These are phyloP conservation scores for Thereva nobilitata DNA, from an alignment of 2,888 invertebrate genomes.

Conservation along the genomic window DNA sequence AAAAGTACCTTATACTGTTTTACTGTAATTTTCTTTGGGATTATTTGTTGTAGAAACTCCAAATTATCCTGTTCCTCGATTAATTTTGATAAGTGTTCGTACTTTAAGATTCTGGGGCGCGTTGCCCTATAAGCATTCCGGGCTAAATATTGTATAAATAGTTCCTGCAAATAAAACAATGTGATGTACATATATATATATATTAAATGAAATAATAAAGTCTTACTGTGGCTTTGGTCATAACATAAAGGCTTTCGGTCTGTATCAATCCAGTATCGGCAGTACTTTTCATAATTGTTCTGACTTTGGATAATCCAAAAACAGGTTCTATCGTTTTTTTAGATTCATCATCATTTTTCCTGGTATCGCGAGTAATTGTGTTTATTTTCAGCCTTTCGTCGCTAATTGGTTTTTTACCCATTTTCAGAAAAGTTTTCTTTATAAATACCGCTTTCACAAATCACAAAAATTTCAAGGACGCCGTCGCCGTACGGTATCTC, in stretches of 20 bases:
- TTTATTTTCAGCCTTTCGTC: too few relatives aligned
- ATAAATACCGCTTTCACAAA: too few relatives aligned
- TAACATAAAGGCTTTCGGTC: conserved; percentile 50
- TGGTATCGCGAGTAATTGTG: too few relatives aligned
- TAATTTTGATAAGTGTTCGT: conserved; percentile 52
- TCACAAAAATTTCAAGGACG: too few relatives aligned
- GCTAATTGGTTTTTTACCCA: too few relatives aligned
- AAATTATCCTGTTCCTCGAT: conserved; percentile 50
- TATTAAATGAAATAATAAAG: neutral
- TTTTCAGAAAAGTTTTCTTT: too few relatives aligned
- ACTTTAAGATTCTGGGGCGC: conserved; percentile 47
- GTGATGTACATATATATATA: too few relatives aligned
- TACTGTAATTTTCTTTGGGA: conserved; percentile 55
- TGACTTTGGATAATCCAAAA: conserved; percentile 44
- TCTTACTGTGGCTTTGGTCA: conserved; percentile 40
- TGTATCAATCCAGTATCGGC: conserved; percentile 53
- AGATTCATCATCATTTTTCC: too few relatives aligned
- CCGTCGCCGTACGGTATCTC: too few relatives aligned
- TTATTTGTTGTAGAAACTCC: conserved; percentile 54
- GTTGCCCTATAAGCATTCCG: conserved; percentile 48
- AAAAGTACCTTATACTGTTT: conserved; percentile 53
- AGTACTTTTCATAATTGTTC: conserved; percentile 57
- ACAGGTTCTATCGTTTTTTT: neutral
- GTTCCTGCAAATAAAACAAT: conserved; percentile 45
- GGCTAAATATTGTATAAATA: conserved; percentile 53